Conservation (phyloP, 2,113 vertebrate species). For the Gulo gulo region DNA sequence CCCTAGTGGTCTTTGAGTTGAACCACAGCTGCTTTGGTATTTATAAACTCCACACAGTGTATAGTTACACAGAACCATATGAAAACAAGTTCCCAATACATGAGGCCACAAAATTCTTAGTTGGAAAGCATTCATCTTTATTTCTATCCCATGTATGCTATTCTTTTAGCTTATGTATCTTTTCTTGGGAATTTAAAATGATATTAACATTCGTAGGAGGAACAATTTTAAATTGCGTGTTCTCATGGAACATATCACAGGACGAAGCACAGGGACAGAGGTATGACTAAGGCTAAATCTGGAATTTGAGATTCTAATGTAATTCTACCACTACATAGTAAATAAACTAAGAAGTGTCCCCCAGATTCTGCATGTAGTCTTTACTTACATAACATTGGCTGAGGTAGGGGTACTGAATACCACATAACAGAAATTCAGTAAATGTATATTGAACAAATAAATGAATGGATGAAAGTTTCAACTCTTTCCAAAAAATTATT, state of each 20-base stretch:
- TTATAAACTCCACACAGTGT: not conserved
- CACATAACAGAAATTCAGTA: not conserved
- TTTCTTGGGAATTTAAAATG: not conserved
- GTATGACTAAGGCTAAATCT: not conserved
- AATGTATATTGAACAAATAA: not conserved
- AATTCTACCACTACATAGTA: not conserved
- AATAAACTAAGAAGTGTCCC: not conserved
- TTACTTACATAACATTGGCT: not conserved
- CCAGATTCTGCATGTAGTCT: not conserved
- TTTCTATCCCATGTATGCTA: not conserved
- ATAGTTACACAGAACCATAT: not conserved
- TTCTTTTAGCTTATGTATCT: not conserved
- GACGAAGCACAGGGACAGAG: not conserved
- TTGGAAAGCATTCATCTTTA: slow-evolving; percentile 14
- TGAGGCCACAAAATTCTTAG: not conserved
- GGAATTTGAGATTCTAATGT: not conserved
- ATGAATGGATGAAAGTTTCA: not conserved
- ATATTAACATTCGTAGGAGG: not conserved
- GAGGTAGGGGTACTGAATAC: not conserved
- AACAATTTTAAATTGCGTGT: not conserved
- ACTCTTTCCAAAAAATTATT: not conserved
- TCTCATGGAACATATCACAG: not conserved
- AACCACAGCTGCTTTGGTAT: slow-evolving; percentile 11
- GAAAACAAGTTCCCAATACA: not conserved
- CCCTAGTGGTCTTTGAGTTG: not conserved